Conservation (phyloP, 2,888 invertebrate genomes). For the Sphaerophoria taeniata region DNA sequence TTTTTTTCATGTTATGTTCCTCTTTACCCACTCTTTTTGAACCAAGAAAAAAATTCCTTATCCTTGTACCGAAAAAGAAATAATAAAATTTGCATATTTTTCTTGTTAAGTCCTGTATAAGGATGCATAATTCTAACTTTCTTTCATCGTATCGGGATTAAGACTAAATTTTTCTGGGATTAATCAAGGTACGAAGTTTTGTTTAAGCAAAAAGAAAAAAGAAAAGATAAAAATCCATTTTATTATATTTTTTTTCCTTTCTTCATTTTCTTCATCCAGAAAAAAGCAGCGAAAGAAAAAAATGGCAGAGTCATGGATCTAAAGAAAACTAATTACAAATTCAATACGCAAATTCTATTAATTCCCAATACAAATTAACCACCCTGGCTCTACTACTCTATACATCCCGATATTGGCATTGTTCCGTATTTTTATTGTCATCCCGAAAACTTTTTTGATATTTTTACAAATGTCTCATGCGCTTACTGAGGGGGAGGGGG, state of each 20-base stretch:
- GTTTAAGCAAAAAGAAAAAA: neutral
- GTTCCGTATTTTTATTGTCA: conserved; percentile 52
- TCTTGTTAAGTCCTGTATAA: conserved; percentile 77
- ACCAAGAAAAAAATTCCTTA: conserved; percentile 44
- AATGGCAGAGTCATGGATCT: conserved; percentile 31
- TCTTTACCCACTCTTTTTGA: neutral
- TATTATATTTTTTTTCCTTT: conserved; percentile 16
- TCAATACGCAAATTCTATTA: conserved; percentile 82
- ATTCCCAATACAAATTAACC: conserved; percentile 81
- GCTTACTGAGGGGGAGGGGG: neutral
- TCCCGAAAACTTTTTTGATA: conserved; percentile 8
- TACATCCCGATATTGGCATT: conserved; percentile 69
- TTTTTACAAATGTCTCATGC: conserved; percentile 6
- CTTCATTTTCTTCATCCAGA: neutral
- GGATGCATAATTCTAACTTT: conserved; percentile 71
- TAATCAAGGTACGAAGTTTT: conserved; percentile 58
- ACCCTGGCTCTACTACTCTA: conserved; percentile 16
- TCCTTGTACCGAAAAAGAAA: conserved; percentile 31
- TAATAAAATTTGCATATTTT: conserved; percentile 80
- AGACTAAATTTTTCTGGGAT: conserved; percentile 66
- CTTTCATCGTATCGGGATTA: conserved; percentile 63
- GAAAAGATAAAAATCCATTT: conserved; percentile 2
- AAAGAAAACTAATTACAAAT: conserved; percentile 79
- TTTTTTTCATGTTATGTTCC: neutral
- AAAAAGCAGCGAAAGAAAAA: conserved; percentile 16